phyloP scores from a whole-genome alignment of 1,140 invertebrate species.

The Solenopsis fugax region DNA sequence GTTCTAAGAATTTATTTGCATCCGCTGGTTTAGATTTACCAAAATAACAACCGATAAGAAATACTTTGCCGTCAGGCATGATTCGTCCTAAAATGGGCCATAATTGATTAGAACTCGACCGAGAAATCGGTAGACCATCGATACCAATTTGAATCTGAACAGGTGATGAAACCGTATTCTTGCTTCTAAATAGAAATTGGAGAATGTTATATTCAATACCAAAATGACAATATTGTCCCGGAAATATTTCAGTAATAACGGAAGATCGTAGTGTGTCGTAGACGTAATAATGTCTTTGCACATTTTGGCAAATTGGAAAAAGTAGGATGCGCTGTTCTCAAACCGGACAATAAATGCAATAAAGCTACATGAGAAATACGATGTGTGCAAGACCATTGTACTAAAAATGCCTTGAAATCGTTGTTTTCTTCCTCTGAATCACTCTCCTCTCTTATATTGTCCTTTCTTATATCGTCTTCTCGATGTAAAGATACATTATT shows the following conservation, averaged over 20 bases:
- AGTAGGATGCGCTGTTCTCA: neutral
- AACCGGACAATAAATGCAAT: constrained; percentile 16
- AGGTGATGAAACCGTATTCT: neutral
- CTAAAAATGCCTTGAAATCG: constrained; percentile 7
- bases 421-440: neutral
- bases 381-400: neutral
- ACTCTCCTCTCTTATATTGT: neutral
- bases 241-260: constrained; percentile 5
- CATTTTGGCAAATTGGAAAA: neutral
- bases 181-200: neutral
- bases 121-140: constrained; percentile 1
- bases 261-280: neutral
- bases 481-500: neutral
- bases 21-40: constrained; percentile 18
- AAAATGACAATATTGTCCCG: constrained; percentile 17
- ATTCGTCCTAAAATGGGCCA: constrained; percentile 29
- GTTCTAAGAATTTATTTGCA: constrained; percentile 1
- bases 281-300: constrained; percentile 18
- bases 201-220: constrained; percentile 12
- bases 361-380: constrained; percentile 10
- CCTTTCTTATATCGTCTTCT: neutral
- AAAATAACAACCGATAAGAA: constrained; percentile 31
- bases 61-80: neutral
- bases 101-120: constrained; percentile 12
- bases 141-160: constrained; percentile 30